Evolutionary conservation across 2,797 vertebrate genomes (phyloP).

Genomic region (Australoheros facetus): DNA sequence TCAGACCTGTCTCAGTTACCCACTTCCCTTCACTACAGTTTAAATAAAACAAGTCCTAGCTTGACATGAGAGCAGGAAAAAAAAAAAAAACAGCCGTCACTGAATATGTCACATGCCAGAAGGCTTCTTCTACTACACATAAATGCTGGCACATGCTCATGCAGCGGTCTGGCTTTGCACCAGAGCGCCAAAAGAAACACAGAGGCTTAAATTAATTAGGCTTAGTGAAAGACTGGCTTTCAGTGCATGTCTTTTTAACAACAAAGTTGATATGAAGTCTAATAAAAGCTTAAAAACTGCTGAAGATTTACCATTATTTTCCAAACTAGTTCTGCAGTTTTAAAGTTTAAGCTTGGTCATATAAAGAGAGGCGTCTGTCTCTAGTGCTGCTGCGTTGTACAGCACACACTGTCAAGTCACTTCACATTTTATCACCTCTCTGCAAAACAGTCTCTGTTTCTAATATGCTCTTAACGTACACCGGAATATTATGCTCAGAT

Average conservation of each 20-base stretch:
- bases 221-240: background rate
- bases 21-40: background rate
- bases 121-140: background rate
- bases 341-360: background rate
- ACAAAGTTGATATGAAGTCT: background rate
- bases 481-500: background rate
- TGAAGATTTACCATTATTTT: background rate
- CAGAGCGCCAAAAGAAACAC: background rate
- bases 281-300: background rate
- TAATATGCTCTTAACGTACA: background rate
- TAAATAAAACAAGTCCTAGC: conserved; percentile 39
- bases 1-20: background rate
- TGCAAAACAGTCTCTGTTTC: conserved; percentile 30
- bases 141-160: background rate
- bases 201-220: background rate
- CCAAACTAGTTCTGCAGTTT: background rate
- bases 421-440: conserved; percentile 37
- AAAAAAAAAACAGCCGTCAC: conserved; percentile 10
- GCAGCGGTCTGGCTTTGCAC: background rate
- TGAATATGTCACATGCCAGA: background rate
- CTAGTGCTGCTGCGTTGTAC: background rate
- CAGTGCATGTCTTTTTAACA: background rate
- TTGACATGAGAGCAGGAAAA: conserved; percentile 31
- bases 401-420: background rate
- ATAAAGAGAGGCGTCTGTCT: conserved; percentile 2